Evolutionary conservation across 2,113 vertebrate species (phyloP), one percentile per base, ranked within the genome.

Genomic region (Lophotis ruficrista): DNA sequence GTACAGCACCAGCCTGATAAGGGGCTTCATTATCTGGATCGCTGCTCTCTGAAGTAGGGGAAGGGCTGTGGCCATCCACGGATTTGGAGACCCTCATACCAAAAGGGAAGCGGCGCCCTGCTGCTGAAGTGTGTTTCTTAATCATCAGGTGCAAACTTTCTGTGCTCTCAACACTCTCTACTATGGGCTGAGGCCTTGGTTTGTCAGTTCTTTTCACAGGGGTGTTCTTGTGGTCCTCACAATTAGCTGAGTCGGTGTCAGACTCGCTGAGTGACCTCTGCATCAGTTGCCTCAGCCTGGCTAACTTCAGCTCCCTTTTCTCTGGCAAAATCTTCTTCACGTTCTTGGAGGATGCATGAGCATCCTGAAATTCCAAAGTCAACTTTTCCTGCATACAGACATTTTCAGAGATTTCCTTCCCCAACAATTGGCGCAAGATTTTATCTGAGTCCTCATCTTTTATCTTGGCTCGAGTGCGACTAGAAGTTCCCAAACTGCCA

Each of bases 261-360:
- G 99, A 99, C 73, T 99, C 99, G 0, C 99, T 99, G 65, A 99
- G 98, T 0, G 99, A 99, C 57, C 99, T 98, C 96, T 99, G 99
- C 99, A 99, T 99, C 90, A 99, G 98, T 95, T 99, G 99, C 61
- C 99, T 98, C 73, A 99, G 98, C 54, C 99, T 97, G 4, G 99
- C 99, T 64, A 99, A 97, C 96, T 99, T 99, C 66, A 99, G 97
- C 83, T 99, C 99, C 51, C 99, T 98, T 96, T 98, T 98, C 94
- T 99, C 99, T 69, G 97, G 97, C 68, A 98, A 98, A 21, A 98
- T 96, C 87, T 97, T 98, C 96, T 98, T 98, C 21, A 97, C 65
- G 4, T 97, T 98, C 86, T 97, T 98, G 37, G 98, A 96, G 71
- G 98, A 97, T 30, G 95, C 69, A 64, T 97, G 97, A 96, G 82